Evolutionary conservation across 2,888 invertebrate genomes (phyloP), one percentile per base, ranked within the genome.

Genomic region (Pardosa pseudoannulata): DNA sequence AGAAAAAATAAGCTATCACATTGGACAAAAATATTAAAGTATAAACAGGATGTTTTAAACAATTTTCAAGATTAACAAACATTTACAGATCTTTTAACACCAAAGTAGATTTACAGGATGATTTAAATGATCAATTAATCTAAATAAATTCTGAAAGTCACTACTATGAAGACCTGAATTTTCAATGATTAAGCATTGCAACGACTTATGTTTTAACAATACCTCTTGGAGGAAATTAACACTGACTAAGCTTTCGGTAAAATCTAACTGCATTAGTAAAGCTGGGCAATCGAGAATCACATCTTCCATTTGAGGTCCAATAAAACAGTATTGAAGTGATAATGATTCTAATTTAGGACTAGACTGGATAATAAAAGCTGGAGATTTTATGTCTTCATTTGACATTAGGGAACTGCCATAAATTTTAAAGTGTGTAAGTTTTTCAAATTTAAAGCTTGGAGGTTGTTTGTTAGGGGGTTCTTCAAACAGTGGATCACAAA

Each of bases 291-390:
- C 23, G 5, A 56, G 16, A 23, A 56, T 23, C 23, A 56, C 56
- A 56, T 56, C 56, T 56, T 56, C 56, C 56, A 56, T 56, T 23
- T 23, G 5, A 6, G 23, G 23, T 23, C 56, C 56, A 6, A 56
- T 23, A 3, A 56, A 56, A 23, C 56, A 56, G 56, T 23, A 56
- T 16, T 56, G 56, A 6, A 56, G 23, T 23, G 56, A 19, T 23
- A 56, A 1, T 23, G 56, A 56, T 56, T 56, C 56, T 56, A 56
- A 56, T n/a, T 56, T 56, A 56, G 56, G 56, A 56, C 56, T 56
- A 56, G 56, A 56, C 5, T 56, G 7, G 5, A 56, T 56, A 56
- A 56, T 56, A 56, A 56, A 56, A 23, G 56, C 56, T 19, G 56
- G 56, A 0, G 56, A 56, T 23, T 7, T 16, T 16, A 56, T 23